phyloP scores from a whole-genome alignment of 2,888 invertebrate genomes.

The Chaetogeoica ovagalla region DNA sequence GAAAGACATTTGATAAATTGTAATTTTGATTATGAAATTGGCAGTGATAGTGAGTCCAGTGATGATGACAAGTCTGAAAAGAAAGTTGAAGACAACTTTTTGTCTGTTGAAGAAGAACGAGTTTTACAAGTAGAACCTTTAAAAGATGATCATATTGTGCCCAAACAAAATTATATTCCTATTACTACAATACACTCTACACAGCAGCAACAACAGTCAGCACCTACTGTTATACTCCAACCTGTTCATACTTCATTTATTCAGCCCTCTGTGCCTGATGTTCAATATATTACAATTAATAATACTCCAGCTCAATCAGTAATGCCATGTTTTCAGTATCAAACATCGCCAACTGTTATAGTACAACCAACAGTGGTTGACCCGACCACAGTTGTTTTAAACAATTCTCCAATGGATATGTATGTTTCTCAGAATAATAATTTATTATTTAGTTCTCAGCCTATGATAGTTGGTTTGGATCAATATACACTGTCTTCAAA shows the following conservation, averaged over 20 bases:
- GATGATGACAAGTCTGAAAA: constrained; percentile 56
- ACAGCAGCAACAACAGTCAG: constrained; percentile 8
- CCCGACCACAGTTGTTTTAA: constrained; percentile 24
- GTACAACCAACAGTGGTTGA: constrained; percentile 44
- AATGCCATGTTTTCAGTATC: constrained; percentile 49
- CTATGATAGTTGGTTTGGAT: constrained; percentile 41
- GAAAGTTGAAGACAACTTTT: constrained; percentile 35
- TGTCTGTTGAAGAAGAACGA: constrained; percentile 19
- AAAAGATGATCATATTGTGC: constrained; percentile 21
- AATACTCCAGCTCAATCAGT: constrained; percentile 33
- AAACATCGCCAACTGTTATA: constrained; percentile 36
- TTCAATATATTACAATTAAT: constrained; percentile 49
- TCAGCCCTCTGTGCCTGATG: constrained; percentile 35
- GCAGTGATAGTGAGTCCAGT: constrained; percentile 75
- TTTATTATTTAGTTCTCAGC: constrained; percentile 40
- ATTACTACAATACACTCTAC: constrained; percentile 3
- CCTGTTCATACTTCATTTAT: constrained; percentile 35
- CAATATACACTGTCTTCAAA: constrained; percentile 40
- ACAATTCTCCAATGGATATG: constrained; percentile 35
- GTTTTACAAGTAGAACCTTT: constrained; percentile 18
- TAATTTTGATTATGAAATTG: constrained; percentile 60
- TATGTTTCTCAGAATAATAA: constrained; percentile 41
- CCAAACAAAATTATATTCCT: constrained; percentile 30
- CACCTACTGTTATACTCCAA: constrained; percentile 39
- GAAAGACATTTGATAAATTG: constrained; percentile 77